Base-by-base conservation (phyloP, 1,140 invertebrate genomes). In the Scaptomyza graminum region DNA sequence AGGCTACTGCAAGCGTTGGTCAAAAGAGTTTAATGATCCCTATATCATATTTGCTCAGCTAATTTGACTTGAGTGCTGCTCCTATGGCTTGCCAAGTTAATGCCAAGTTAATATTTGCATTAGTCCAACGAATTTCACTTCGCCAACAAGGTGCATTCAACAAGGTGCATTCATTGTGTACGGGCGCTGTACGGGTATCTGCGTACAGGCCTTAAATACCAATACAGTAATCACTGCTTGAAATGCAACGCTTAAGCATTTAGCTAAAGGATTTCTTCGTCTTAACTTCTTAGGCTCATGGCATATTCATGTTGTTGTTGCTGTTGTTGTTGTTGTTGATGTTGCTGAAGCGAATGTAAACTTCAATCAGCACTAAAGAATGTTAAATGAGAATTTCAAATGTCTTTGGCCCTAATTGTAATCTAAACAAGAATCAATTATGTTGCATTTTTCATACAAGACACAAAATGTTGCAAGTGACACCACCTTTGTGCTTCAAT, bases 61-160 rank as follows among this genome's bases (percentile, higher is more conserved):
- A 22, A 22, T 22, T 22, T 22, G 18, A 22, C 18, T 22, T 22
- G 52, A 81, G 62, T 61, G 57, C 47, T n/a, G n/a, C n/a, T n/a
- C n/a, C n/a, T n/a, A n/a, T n/a, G n/a, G n/a, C n/a, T n/a, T n/a
- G n/a, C n/a, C n/a, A n/a, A n/a, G n/a, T n/a, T n/a, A n/a, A n/a
- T n/a, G n/a, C 49, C 34, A 44, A 44, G 55, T 41, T n/a, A 71
- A 57, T 59, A 65, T 71, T 65, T 71, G 43, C 65, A 57, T 57
- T 50, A 9, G 18, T n/a, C 34, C 31, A 34, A 6, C 28, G 28
- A 31, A 31, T 31, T 31, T 5, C 51, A 31, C 16, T 16, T 11
- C 8, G 28, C 12, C 4, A 11, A 13, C 11, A 5, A 22, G 5
- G 5, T 25, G 25, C 25, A 25, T 25, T 25, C 28, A 18, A 43